These are phyloP conservation scores for Chaetodon trifascialis DNA, from an alignment of 2,113 vertebrate species.

Conservation along the genomic window DNA sequence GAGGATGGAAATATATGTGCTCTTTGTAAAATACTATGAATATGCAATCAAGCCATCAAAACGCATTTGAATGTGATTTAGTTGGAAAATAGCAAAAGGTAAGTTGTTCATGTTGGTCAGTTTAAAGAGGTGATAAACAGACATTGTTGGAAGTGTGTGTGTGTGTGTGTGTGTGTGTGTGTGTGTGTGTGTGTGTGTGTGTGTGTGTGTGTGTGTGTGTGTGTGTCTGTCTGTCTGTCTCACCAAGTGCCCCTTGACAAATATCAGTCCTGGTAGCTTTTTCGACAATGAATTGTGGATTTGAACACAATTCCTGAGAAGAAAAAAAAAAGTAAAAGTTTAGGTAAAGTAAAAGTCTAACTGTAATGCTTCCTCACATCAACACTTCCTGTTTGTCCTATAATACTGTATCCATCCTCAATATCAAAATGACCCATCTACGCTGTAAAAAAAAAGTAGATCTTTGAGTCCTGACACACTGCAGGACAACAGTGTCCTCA, in stretches of 20 bases:
- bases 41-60: background rate
- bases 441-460: background rate
- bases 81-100: background rate
- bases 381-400: background rate
- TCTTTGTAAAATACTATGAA: background rate
- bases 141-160: background rate
- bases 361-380: background rate
- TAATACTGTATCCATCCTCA: background rate
- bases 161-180: no score
- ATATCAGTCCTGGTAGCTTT: conserved; percentile 91
- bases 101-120: background rate
- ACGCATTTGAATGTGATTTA: background rate
- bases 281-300: conserved; percentile 77
- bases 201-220: conserved; percentile 5
- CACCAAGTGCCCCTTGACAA: conserved; percentile 90
- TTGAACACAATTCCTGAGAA: conserved; percentile 45
- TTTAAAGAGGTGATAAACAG: background rate
- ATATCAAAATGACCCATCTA: background rate
- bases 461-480: background rate
- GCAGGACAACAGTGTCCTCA: background rate
- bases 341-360: no score
- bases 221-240: conserved; percentile 41
- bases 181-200: background rate
- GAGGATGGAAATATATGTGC: background rate
- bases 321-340: background rate